Evolutionary conservation across 1,140 invertebrate species (phyloP).

Genomic region (Alviniconcha marisindica): DNA sequence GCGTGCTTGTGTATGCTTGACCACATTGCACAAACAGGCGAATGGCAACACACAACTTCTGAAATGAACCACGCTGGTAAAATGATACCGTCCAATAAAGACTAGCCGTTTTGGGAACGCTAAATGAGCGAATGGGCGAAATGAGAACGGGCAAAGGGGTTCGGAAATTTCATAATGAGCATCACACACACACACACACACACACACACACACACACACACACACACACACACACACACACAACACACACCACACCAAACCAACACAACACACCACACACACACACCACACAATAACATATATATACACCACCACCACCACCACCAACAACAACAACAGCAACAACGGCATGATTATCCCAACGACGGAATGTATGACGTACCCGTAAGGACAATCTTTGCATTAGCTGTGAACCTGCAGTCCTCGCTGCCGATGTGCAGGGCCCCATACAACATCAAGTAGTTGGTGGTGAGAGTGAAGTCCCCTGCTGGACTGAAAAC

Average conservation of each 20-base stretch:
- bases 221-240: background rate
- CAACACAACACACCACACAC: too few species aligned
- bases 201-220: background rate
- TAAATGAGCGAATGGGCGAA: too few species aligned
- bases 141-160: too few species aligned
- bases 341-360: too few species aligned
- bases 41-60: too few species aligned
- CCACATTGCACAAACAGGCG: too few species aligned
- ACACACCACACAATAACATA: background rate
- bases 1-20: too few species aligned
- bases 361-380: background rate
- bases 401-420: conserved; percentile 37
- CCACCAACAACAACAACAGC: background rate
- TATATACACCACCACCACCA: background rate
- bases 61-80: too few species aligned
- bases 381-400: conserved; percentile 32
- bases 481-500: conserved; percentile 42
- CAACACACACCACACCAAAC: too few species aligned
- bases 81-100: too few species aligned
- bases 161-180: too few species aligned
- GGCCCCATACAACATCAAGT: conserved; percentile 39
- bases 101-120: too few species aligned
- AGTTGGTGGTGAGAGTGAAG: conserved; percentile 35
- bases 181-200: background rate
- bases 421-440: conserved; percentile 45